A percentile compares a stretch with the other conserved stretches of the same genome.
These are phyloP conservation scores for Pristionchus entomophagus DNA, from an alignment of 2,888 invertebrate genomes.

Conservation along the genomic window DNA sequence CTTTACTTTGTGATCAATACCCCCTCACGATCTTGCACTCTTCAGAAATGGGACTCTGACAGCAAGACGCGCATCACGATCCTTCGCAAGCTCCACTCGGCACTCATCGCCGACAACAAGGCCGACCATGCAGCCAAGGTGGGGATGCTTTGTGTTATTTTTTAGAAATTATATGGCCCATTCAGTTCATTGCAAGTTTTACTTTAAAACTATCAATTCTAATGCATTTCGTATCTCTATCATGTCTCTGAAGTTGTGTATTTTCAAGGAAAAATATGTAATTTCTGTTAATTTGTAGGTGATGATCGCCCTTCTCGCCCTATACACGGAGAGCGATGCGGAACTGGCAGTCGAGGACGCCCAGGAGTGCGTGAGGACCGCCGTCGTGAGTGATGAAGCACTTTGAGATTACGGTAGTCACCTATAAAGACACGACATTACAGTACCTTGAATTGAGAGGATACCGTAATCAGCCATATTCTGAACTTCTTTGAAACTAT, in stretches of 20 bases:
- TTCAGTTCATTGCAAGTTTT: too few species aligned
- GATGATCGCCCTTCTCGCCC: conserved; percentile 95
- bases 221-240: too few species aligned
- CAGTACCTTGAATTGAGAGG: too few species aligned
- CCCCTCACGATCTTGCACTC: background rate
- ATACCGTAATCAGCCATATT: too few species aligned
- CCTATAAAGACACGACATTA: too few species aligned
- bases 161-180: too few species aligned
- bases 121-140: conserved; percentile 72
- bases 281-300: conserved; percentile 55
- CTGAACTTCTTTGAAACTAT: too few species aligned
- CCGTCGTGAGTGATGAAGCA: conserved; percentile 83
- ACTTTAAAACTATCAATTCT: background rate
- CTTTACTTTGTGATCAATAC: background rate
- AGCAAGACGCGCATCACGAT: conserved; percentile 63
- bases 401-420: too few species aligned
- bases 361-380: conserved; percentile 90
- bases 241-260: too few species aligned
- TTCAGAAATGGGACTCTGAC: conserved; percentile 59
- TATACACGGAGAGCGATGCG: conserved; percentile 93
- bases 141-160: background rate
- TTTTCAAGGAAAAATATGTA: background rate
- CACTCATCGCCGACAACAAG: conserved; percentile 82
- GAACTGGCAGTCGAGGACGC: conserved; percentile 97
- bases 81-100: conserved; percentile 66